Conservation (phyloP, 2,797 vertebrate genomes). For the Hippopotamyrus pictus region DNA sequence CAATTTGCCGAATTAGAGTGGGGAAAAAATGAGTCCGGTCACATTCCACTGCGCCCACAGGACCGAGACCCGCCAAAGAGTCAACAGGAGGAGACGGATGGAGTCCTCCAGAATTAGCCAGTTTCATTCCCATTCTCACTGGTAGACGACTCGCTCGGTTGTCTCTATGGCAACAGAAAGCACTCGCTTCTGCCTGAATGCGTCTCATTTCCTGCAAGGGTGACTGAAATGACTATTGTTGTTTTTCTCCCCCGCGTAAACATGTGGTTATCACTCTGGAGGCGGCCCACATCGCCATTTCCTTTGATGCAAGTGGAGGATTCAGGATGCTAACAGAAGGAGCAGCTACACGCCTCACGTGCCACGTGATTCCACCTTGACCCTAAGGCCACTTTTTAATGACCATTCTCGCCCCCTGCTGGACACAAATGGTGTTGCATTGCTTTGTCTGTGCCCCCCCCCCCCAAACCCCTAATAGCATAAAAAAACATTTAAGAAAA, state of each 20-base stretch:
- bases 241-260: background rate
- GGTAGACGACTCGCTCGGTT: conserved; percentile 12
- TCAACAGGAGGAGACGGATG: background rate
- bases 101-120: background rate
- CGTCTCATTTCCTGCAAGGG: conserved; percentile 5
- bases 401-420: background rate
- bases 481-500: background rate
- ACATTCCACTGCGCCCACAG: background rate
- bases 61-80: background rate
- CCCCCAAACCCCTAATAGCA: background rate
- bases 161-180: conserved; percentile 60
- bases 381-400: background rate
- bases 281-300: background rate
- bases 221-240: conserved; percentile 14
- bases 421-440: background rate
- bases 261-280: background rate
- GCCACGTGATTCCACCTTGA: background rate
- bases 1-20: background rate
- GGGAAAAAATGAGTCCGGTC: background rate
- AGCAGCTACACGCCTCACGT: background rate
- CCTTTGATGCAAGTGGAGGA: background rate
- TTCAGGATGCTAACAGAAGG: background rate
- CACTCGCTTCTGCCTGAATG: conserved; percentile 35
- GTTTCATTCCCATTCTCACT: background rate
- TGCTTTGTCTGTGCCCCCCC: background rate